Evolutionary conservation across 2,888 invertebrate species (phyloP), one percentile per base, ranked within the genome.

Genomic region (Blastobasis adustella): DNA sequence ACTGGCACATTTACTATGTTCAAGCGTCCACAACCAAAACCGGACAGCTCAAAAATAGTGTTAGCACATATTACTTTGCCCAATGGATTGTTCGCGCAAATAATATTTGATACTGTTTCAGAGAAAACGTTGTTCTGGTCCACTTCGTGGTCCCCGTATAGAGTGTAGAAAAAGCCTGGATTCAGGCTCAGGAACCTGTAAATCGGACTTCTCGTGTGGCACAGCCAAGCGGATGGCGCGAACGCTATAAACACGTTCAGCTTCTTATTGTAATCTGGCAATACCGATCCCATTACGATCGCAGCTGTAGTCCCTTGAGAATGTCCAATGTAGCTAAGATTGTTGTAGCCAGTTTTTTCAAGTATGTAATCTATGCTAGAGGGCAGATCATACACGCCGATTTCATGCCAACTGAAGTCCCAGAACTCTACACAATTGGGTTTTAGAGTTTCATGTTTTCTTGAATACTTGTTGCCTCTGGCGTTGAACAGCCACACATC

Each of bases 401-500:
- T 79, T 73, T 85, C 79, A 54, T 82, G 74, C 65, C 72, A 84
- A 5, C 77, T 72, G 53, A 84, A 84, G 5, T 66, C 68, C 83
- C 84, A 84, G 56, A 67, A 84, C 5, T 65, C 59, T 2, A 54
- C 48, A 2, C 69, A 67, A 40, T 75, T 65, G 0, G 69, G 55
- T 6, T 63, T 59, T 50, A 60, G 59, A 8, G 61, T 54, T 4
- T 61, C 51, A 56, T 82, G 82, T 5, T 70, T 73, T 44, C 77
- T 70, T 0, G 82, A 84, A 56, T 82, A 84, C 54, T 71, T 71
- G 54, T 81, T 84, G 0, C 85, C 84, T 67, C 83, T 73, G 0
- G 81, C 76, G 46, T 90, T 90, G 7, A 79, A 76, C 89, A 80
- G 89, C 94, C 85, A 95, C 4, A 90, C 90, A 52, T 91, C 90